These are phyloP conservation scores for Sialis fuliginosa DNA, from an alignment of 2,888 invertebrate species.

Conservation along the genomic window DNA sequence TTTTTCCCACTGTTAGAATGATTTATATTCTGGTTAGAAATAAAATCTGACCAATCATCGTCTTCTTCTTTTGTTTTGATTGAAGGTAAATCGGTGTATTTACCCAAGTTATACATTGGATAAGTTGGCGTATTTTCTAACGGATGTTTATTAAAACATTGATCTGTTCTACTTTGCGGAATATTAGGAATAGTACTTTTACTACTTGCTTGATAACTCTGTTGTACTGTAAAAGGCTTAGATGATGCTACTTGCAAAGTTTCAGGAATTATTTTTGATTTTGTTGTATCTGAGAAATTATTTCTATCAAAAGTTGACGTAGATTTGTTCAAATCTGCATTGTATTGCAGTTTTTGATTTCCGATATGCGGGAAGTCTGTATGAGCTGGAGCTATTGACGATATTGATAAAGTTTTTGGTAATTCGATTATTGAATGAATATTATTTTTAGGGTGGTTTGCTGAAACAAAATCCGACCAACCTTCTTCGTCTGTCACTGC, in stretches of 20 bases:
- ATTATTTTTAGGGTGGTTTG: conserved; percentile 12
- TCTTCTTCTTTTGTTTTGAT: conserved; percentile 15
- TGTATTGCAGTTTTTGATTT: too few relatives aligned
- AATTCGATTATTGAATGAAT: not conserved
- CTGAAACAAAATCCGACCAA: conserved; percentile 42
- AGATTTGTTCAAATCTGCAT: too few relatives aligned
- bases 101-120: not conserved
- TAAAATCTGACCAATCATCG: conserved; percentile 37
- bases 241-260: too few relatives aligned
- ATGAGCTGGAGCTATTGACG: not conserved
- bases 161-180: not conserved
- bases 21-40: conserved; percentile 21
- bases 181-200: not conserved
- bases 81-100: not conserved
- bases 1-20: not conserved
- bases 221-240: too few relatives aligned
- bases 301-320: too few relatives aligned
- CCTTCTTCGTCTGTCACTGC: conserved; percentile 30
- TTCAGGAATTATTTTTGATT: too few relatives aligned
- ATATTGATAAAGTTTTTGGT: not conserved
- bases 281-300: too few relatives aligned
- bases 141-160: too few relatives aligned
- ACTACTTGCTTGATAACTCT: too few relatives aligned
- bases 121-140: not conserved
- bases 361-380: too few relatives aligned